These are phyloP conservation scores for Mylabris phalerata DNA, from an alignment of 1,140 invertebrate genomes.

Conservation along the genomic window DNA sequence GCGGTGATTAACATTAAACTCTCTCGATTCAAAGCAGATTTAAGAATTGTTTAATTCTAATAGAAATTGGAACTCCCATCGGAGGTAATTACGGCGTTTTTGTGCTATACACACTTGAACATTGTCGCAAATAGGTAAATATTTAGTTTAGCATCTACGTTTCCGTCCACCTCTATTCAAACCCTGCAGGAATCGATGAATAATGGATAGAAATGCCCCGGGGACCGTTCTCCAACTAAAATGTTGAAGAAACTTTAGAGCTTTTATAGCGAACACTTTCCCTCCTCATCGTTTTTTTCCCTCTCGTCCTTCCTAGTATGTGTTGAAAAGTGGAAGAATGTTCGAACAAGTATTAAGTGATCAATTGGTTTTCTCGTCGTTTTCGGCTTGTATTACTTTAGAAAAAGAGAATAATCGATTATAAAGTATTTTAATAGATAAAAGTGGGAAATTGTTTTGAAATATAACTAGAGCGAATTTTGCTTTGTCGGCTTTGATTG, in stretches of 20 bases:
- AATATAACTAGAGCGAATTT: no score
- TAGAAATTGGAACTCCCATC: no score
- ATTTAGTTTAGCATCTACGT: conserved; percentile 11
- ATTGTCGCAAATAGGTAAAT: conserved; percentile 9
- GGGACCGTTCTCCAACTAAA: conserved; percentile 24
- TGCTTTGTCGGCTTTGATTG: conserved; percentile 2
- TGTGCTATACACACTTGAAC: no score
- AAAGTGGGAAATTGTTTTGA: no score
- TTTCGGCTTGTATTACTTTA: no score
- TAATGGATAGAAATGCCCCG: conserved; percentile 25
- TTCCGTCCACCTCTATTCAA: conserved; percentile 12
- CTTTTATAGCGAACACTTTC: conserved; percentile 21
- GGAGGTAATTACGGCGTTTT: no score
- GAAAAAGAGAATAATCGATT: no score
- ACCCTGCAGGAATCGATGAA: conserved; percentile 22
- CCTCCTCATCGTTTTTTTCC: not conserved
- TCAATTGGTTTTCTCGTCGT: conserved; percentile 8
- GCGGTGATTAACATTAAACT: no score
- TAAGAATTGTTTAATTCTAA: no score
- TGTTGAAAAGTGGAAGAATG: conserved; percentile 13
- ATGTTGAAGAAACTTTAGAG: conserved; percentile 23
- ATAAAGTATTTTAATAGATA: no score
- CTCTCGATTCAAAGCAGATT: no score
- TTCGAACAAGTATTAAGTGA: conserved; percentile 17
- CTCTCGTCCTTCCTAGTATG: not conserved